Base-by-base conservation (phyloP, 2,113 vertebrate genomes). In the Engraulis encrasicolus region DNA sequence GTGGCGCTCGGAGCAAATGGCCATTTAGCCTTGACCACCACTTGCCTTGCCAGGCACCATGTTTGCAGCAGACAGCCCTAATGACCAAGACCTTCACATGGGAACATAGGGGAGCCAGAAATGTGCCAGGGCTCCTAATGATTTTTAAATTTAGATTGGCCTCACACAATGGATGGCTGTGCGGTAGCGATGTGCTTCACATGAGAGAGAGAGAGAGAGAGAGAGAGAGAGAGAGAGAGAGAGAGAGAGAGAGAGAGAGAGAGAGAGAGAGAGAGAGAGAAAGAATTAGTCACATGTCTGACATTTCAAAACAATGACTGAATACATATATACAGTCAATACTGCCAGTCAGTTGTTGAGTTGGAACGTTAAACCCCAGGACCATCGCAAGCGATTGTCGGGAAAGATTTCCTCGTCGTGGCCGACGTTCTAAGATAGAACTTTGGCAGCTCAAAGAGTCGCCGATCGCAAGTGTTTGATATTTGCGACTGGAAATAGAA, bases 121-220 rank as follows among this genome's bases (percentile, higher is more conserved):
- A 66, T 31, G 31, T 66, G 58, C 58, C 58, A 15, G 58, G 0
- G 20, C 54, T 58, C 23, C 0, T 58, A 20, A 23, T 58, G 1
- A 71, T 40, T 36, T 84, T 71, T 74, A 84, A 74, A 74, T 81
- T 50, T 50, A n/a, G 37, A 3, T 38, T n/a, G n/a, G 40, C 9
- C 40, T 45, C 9, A 45, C 3, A 71, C 78, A 79, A 50, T 31
- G 66, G 40, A 45, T 31, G 48, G 27, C 1, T 31, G 49, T 0
- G 36, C 17, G n/a, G 5, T n/a, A 6, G 58, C 83, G 37, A 74
- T 84, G 79, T 84, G 79, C 79, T 84, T 40, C 50, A 52, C 50
- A 50, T 50, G 31, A 17, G n/a, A 23, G 54, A 23, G 54, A 20
- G 7, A 7, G n/a, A 6, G 9, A n/a, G n/a, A n/a, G n/a, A n/a